Evolutionary conservation across 2,888 invertebrate genomes (phyloP).

Genomic region (Tetanocera ferruginea): DNA sequence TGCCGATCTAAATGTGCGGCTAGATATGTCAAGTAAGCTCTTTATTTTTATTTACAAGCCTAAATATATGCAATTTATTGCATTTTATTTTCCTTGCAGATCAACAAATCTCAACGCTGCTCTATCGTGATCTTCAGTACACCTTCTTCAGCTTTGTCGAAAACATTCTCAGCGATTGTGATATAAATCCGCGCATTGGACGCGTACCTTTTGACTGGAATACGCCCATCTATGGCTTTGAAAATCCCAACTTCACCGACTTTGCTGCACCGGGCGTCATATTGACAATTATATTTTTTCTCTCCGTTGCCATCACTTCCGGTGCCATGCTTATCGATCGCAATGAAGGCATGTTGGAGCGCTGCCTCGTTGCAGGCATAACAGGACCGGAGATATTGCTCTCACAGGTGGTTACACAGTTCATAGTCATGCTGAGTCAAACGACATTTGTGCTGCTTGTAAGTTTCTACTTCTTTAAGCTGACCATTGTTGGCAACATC

Average conservation of each 20-base stretch:
- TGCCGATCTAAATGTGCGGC: constrained; percentile 79
- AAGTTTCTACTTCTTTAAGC: constrained; percentile 81
- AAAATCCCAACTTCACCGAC: constrained; percentile 88
- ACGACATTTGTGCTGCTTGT: constrained; percentile 83
- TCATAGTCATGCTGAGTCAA: constrained; percentile 88
- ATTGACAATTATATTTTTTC: constrained; percentile 91
- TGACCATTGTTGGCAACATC: constrained; percentile 83
- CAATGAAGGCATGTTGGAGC: constrained; percentile 90
- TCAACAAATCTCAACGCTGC: constrained; percentile 87
- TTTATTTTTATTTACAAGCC: background rate
- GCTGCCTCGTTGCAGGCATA: constrained; percentile 89
- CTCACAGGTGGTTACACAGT: constrained; percentile 89
- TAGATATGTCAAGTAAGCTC: constrained; percentile 87
- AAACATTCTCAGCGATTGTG: constrained; percentile 75
- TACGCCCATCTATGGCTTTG: constrained; percentile 81
- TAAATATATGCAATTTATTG: background rate
- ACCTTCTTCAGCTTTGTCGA: constrained; percentile 82
- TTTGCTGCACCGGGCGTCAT: constrained; percentile 95
- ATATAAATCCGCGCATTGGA: constrained; percentile 75
- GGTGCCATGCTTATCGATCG: constrained; percentile 90
- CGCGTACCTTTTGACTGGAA: constrained; percentile 74
- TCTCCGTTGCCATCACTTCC: constrained; percentile 92
- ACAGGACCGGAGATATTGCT: constrained; percentile 85
- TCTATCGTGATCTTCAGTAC: constrained; percentile 80
- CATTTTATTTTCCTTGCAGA: constrained; percentile 73